Evolutionary conservation across 2,113 vertebrate species (phyloP).

Genomic region (Periophthalmodon schlosseri): DNA sequence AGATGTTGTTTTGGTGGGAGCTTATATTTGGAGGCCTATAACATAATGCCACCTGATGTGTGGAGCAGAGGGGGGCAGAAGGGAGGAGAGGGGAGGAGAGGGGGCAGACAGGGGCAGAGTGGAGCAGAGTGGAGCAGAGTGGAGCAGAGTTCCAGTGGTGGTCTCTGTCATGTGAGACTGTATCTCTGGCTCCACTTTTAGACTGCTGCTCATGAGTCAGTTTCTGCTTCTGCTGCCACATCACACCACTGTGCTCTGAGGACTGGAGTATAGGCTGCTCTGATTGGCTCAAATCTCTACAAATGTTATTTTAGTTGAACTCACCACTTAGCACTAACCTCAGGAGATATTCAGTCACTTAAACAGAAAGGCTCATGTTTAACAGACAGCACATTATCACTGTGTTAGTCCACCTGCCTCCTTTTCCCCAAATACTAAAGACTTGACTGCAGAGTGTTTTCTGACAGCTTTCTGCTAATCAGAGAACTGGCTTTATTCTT

Average conservation of each 20-base stretch:
- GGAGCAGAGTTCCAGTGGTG: conserved; percentile 1
- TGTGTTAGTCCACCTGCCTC: neutral
- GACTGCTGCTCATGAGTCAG: conserved; percentile 16
- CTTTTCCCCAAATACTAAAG: neutral
- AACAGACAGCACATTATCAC: neutral
- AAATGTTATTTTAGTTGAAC: conserved; percentile 38
- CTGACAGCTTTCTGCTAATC: neutral
- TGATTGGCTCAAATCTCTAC: conserved; percentile 32
- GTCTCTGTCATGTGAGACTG: neutral
- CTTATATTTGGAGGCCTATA: conserved; percentile 9
- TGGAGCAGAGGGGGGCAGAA: neutral
- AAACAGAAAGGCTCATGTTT: neutral
- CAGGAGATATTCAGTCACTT: conserved; percentile 10
- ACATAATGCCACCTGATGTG: neutral
- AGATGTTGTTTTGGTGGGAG: neutral
- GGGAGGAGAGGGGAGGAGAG: neutral
- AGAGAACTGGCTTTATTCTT: too few relatives aligned
- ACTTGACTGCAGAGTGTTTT: neutral
- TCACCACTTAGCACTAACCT: conserved; percentile 28
- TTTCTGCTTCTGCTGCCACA: conserved; percentile 8
- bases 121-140: neutral
- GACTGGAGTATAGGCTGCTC: conserved; percentile 15
- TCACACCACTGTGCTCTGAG: conserved; percentile 15
- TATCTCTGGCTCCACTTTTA: conserved; percentile 1
- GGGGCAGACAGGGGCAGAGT: too few relatives aligned